Evolutionary conservation across 2,888 invertebrate species (phyloP), one percentile per base, ranked within the genome.

Genomic region (Leucozona laternaria): DNA sequence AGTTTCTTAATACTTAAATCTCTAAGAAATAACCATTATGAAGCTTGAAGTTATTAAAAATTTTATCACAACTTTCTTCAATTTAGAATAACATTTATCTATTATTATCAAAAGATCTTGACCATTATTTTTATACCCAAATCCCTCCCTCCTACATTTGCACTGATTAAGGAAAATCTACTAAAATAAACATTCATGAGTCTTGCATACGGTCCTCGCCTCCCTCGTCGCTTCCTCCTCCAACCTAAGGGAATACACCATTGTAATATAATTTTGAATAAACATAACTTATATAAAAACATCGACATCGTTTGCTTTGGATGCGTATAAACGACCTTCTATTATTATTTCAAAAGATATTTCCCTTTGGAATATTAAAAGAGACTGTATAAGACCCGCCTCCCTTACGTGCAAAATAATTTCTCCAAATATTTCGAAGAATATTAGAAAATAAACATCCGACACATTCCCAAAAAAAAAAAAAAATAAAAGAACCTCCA

Each of bases 301-400:
- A 28, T 28, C 45, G 45, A 10, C 31, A 48, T 48, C 31, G 6
- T 31, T 25, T 34, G 15, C 6, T 28, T 28, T 62, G 43, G n/a
- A 45, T 66, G 31, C 25, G n/a, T 22, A n/a, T 45, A 20, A 57
- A 31, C 22, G 37, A 25, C 53, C 68, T 25, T 37, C 5, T 37
- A 25, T 53, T 48, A 66, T 17, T 17, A 48, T 53, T 53, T 45
- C 53, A 31, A 68, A 40, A 73, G 50, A 43, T 73, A 53, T 60
- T 25, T 68, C 57, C 22, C 77, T 73, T 43, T 25, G 68, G 66
- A 79, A 73, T 81, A 81, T 71, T 81, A 76, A 81, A 81, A 71
- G 60, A 66, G 70, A 55, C 58, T 73, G n/a, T n/a, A 55, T 50
- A 20, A 71, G 60, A 37, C 43, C 50, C 20, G 25, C 62, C 20